phyloP scores from a whole-genome alignment of 2,888 invertebrate genomes.

The Macaria liturata region DNA sequence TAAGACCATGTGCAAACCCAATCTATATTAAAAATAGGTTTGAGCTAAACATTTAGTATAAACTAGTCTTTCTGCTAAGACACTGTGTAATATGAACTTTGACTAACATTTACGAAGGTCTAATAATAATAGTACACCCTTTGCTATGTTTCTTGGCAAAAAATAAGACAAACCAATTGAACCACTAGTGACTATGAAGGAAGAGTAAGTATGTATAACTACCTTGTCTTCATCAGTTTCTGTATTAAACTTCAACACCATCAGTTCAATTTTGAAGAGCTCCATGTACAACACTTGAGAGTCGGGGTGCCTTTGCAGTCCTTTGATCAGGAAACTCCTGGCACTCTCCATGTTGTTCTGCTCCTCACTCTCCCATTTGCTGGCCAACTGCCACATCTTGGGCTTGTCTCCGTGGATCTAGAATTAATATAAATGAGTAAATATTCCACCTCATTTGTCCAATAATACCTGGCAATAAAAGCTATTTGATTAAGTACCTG shows the following conservation, averaged over 20 bases:
- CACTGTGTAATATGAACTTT: no score
- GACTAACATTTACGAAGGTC: no score
- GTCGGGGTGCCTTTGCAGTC: slow-evolving; percentile 88
- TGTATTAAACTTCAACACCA: slow-evolving; percentile 53
- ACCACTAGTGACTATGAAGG: no score
- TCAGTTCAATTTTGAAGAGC: slow-evolving; percentile 68
- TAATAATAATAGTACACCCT: no score
- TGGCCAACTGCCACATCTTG: slow-evolving; percentile 91
- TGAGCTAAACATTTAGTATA: no score
- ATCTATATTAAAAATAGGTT: no score
- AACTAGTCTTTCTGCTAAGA: no score
- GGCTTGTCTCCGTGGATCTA: slow-evolving; percentile 89
- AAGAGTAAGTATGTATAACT: slow-evolving; percentile 18
- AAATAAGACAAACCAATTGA: no score
- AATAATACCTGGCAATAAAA: slow-evolving; percentile 66
- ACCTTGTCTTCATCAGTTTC: slow-evolving; percentile 69
- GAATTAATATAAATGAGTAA: slow-evolving; percentile 31
- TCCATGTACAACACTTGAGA: slow-evolving; percentile 88
- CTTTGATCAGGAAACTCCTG: slow-evolving; percentile 88
- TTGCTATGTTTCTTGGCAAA: no score
- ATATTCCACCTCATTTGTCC: slow-evolving; percentile 67
- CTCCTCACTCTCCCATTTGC: slow-evolving; percentile 89
- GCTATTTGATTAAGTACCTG: slow-evolving; percentile 63
- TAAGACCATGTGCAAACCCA: no score
- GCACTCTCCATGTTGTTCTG: slow-evolving; percentile 87